These are phyloP conservation scores for Mactra quadrangularis DNA, from an alignment of 1,140 invertebrate species.

Conservation along the genomic window DNA sequence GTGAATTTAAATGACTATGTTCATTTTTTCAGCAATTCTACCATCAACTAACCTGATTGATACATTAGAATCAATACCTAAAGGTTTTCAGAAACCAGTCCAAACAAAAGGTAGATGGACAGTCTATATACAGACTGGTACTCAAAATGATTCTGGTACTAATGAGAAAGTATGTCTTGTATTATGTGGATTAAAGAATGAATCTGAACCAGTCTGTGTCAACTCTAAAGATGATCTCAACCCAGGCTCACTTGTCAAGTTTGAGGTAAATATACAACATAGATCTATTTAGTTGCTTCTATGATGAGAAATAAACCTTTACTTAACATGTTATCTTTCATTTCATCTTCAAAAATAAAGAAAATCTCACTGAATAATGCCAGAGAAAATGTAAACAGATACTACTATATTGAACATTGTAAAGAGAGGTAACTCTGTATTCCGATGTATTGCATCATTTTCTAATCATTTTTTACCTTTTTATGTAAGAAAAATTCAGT, in stretches of 20 bases:
- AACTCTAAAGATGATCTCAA: slow-evolving; percentile 71
- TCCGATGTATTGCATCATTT: too few species aligned
- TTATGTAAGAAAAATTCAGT: too few species aligned
- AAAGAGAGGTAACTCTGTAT: too few species aligned
- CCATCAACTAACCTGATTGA: slow-evolving; percentile 55
- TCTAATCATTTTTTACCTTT: too few species aligned
- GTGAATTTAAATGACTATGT: too few species aligned
- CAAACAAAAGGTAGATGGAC: slow-evolving; percentile 65
- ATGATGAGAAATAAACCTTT: too few species aligned
- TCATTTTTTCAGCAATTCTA: slow-evolving; percentile 32
- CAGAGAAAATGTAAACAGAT: too few species aligned
- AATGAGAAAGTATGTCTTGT: slow-evolving; percentile 67
- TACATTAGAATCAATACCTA: slow-evolving; percentile 44
- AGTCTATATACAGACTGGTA: slow-evolving; percentile 66
- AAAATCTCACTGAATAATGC: too few species aligned
- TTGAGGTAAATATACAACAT: slow-evolving; percentile 58
- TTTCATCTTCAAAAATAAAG: too few species aligned
- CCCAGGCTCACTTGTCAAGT: slow-evolving; percentile 66
- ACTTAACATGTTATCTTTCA: too few species aligned
- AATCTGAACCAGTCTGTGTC: slow-evolving; percentile 66
- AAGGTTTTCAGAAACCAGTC: slow-evolving; percentile 52
- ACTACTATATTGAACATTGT: too few species aligned
- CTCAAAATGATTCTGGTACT: slow-evolving; percentile 66
- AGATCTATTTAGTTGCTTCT: too few species aligned
- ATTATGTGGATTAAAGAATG: slow-evolving; percentile 73